These are phyloP conservation scores for Hydropsyche betteni DNA, from an alignment of 2,888 invertebrate genomes.

Conservation along the genomic window DNA sequence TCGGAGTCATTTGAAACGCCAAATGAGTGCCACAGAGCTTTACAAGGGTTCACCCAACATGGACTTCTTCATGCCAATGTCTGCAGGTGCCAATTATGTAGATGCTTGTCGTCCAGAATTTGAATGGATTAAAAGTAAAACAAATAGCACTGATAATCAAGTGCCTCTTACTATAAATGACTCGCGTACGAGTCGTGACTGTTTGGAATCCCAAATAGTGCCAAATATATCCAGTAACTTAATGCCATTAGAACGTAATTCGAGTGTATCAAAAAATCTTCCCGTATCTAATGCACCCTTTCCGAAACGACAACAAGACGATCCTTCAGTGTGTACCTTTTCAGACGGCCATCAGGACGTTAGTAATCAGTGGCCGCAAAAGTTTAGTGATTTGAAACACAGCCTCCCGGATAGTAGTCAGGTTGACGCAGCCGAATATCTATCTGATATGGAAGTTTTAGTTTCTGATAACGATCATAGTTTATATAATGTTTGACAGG, in stretches of 20 bases:
- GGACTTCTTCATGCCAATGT: conserved; percentile 63
- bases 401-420: conserved; percentile 59
- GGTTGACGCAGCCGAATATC: conserved; percentile 38
- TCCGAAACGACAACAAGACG: conserved; percentile 57
- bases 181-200: conserved; percentile 43
- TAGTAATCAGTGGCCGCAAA: conserved; percentile 55
- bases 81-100: conserved; percentile 63
- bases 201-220: conserved; percentile 50
- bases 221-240: conserved; percentile 49
- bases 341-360: conserved; percentile 41
- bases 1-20: conserved; percentile 56
- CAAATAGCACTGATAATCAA: conserved; percentile 41
- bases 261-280: conserved; percentile 34
- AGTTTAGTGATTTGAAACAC: conserved; percentile 65
- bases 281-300: conserved; percentile 55
- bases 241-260: conserved; percentile 47
- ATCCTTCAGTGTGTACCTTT: conserved; percentile 51
- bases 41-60: conserved; percentile 55
- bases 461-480: conserved; percentile 51
- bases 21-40: conserved; percentile 60
- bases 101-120: conserved; percentile 57
- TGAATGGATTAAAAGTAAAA: conserved; percentile 46
- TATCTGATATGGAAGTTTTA: conserved; percentile 51
- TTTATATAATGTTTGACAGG: conserved; percentile 48
- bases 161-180: conserved; percentile 44